Percentiles rank a stretch among this genome's conserved stretches.
These are phyloP conservation scores for Bucco capensis DNA, from an alignment of 2,113 vertebrate species.

Conservation along the genomic window DNA sequence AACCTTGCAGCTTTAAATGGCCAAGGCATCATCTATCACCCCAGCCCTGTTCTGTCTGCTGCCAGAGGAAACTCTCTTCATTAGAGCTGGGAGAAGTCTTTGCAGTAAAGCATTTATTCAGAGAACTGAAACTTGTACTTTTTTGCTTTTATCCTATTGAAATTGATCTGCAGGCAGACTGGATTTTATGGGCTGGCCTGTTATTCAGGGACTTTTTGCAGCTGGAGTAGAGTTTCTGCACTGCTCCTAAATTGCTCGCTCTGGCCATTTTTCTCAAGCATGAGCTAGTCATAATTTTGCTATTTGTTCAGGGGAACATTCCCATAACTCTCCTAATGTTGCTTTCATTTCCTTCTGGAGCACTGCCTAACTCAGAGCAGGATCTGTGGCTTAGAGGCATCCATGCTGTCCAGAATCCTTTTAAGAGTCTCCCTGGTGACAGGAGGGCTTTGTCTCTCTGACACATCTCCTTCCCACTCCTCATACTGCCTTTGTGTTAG, in stretches of 20 bases:
- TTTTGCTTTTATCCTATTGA: background rate
- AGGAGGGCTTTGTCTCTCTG: background rate
- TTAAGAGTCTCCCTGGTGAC: background rate
- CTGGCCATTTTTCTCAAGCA: background rate
- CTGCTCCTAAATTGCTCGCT: background rate
- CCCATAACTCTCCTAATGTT: background rate
- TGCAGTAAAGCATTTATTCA: background rate
- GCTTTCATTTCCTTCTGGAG: background rate
- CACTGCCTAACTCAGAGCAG: background rate
- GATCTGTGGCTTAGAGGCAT: background rate
- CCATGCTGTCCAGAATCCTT: background rate
- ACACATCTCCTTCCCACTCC: background rate
- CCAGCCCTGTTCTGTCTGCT: background rate
- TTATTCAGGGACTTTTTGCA: background rate
- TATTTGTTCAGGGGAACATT: background rate
- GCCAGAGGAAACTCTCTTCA: background rate
- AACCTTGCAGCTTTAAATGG: background rate
- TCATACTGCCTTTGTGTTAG: background rate
- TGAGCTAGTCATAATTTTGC: background rate
- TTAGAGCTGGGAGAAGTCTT: background rate
- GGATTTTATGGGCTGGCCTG: background rate
- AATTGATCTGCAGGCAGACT: conserved; percentile 12
- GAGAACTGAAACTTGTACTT: background rate
- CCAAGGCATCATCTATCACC: background rate
- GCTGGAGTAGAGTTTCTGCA: background rate